Evolutionary conservation across 2,888 invertebrate genomes (phyloP), one percentile per base, ranked within the genome.

Genomic region (Diploptera punctata): DNA sequence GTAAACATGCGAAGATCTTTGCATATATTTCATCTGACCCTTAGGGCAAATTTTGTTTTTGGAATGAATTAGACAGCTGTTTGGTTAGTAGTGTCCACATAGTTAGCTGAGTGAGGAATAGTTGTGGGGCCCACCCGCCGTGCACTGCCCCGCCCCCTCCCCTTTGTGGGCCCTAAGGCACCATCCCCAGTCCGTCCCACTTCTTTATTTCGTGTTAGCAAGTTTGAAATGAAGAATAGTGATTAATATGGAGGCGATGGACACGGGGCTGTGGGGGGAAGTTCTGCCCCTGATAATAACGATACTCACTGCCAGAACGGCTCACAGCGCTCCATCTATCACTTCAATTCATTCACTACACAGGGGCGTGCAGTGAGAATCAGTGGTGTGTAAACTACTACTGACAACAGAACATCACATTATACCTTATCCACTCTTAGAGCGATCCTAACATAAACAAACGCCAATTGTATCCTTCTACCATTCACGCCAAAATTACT

Each of bases 191-290:
- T 33, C 16, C 52, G 29, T 7, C 69, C 62, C 49, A 52, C 31
- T 43, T 49, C 29, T 49, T 49, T 47, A 49, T 49, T 67, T 67
- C 68, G 52, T 67, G 71, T 71, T 71, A 62, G 67, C 71, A 62
- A 71, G 62, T 54, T 60, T 38, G 69, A 68, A 73, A 75, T 74
- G 74, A 74, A 74, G 70, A 70, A 74, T 75, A 74, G 73, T 74
- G 71, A 75, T 75, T 74, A 74, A 57, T 61, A 47, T 61, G 38
- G 38, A 47, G 61, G 71, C 3, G 31, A 24, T n/a, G 47, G 29
- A 7, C 9, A 19, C 24, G 21, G 33, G 60, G n/a, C 3, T 10
- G 24, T 21, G 33, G 60, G 44, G 65, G 70, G 49, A 49, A 29
- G 57, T 60, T 29, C 16, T 29, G 29, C 57, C 57, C 57, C 29